Conservation (phyloP, 2,888 invertebrate species). For the Listrodromus nycthemerus region DNA sequence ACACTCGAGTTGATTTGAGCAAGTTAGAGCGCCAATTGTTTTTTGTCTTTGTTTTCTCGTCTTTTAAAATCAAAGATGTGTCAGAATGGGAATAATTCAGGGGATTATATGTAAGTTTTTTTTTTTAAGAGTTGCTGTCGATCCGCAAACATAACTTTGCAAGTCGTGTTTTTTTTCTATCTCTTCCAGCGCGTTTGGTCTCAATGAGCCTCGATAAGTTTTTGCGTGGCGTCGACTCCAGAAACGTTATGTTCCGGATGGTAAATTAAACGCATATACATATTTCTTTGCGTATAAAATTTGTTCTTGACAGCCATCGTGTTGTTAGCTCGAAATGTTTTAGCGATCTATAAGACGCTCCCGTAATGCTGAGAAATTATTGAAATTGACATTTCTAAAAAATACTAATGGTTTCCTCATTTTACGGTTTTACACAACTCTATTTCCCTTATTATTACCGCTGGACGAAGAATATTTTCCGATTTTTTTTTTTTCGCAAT, state of each 20-base stretch:
- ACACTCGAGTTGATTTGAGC: slow-evolving; percentile 30
- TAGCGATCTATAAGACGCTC: neutral
- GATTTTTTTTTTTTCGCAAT: slow-evolving; percentile 9
- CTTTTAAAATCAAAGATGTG: slow-evolving; percentile 36
- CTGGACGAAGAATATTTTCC: slow-evolving; percentile 34
- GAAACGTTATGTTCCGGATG: neutral
- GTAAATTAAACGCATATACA: neutral
- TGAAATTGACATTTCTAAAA: neutral
- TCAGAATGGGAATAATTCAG: slow-evolving; percentile 49
- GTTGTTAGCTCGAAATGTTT: neutral
- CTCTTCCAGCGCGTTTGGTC: neutral
- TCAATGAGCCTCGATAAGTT: neutral
- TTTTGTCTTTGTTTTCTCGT: slow-evolving; percentile 47
- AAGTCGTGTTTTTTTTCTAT: neutral
- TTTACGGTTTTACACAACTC: slow-evolving; percentile 6
- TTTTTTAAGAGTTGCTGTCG: neutral
- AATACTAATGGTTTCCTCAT: neutral
- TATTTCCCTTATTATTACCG: slow-evolving; percentile 27
- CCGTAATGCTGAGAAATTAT: slow-evolving; percentile 20
- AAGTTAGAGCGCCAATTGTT: slow-evolving; percentile 52
- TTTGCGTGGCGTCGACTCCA: neutral
- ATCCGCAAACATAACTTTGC: slow-evolving; percentile 4
- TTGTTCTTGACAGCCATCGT: neutral
- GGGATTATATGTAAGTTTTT: slow-evolving; percentile 44
- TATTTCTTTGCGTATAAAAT: slow-evolving; percentile 1